A percentile compares a stretch with the other conserved stretches of the same genome.
These are phyloP conservation scores for Uria lomvia DNA, from an alignment of 2,113 vertebrate species.

Conservation along the genomic window DNA sequence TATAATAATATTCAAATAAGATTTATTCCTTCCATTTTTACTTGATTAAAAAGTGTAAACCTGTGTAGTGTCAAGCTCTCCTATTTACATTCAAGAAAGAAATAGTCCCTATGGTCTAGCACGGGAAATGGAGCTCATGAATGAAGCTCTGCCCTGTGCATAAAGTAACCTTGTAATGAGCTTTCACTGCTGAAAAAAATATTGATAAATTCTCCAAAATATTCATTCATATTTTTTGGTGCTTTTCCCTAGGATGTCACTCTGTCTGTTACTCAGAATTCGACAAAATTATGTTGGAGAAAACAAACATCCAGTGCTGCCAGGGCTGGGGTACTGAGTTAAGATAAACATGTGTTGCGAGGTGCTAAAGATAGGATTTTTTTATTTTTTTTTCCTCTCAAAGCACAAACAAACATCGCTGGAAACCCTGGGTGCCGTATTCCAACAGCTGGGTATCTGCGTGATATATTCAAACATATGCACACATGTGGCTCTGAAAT, in stretches of 20 bases:
- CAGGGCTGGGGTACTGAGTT: not conserved
- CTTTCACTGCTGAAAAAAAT: not conserved
- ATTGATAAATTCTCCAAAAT: not conserved
- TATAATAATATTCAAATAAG: slow-evolving; percentile 16
- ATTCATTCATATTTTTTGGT: not conserved
- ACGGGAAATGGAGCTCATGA: not conserved
- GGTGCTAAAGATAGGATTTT: not conserved
- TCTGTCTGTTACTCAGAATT: not conserved
- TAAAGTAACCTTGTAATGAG: not conserved
- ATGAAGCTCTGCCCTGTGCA: not conserved
- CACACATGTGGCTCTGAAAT: not conserved
- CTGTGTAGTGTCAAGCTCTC: slow-evolving; percentile 1
- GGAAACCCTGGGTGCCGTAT: not conserved
- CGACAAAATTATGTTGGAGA: not conserved
- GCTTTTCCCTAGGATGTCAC: not conserved
- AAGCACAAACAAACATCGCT: not conserved
- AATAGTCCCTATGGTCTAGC: not conserved
- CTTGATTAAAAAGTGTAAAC: slow-evolving; percentile 23
- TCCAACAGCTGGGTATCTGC: not conserved
- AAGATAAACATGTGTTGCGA: not conserved
- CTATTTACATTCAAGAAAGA: not conserved
- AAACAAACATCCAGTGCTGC: not conserved
- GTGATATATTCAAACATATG: not conserved
- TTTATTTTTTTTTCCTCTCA: not conserved
- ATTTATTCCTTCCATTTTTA: slow-evolving; percentile 25